Conservation (phyloP, 2,888 invertebrate species). For the Drosophila koepferae region DNA sequence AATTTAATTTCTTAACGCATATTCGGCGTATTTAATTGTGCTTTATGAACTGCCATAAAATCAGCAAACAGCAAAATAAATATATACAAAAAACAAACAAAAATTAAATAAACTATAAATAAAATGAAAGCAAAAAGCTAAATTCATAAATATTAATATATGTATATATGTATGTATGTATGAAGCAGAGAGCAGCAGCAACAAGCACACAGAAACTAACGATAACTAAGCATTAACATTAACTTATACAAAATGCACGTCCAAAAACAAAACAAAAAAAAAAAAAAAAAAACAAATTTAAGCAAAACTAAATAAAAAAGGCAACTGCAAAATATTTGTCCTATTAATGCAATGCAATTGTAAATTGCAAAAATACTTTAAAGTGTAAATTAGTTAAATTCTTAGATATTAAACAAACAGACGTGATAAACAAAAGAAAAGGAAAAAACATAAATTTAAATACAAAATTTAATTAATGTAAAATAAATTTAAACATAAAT, state of each 20-base stretch:
- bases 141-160: constrained; percentile 66
- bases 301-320: background rate
- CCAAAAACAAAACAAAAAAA: constrained; percentile 50
- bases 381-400: constrained; percentile 79
- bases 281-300: constrained; percentile 18
- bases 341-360: constrained; percentile 75
- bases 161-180: constrained; percentile 61
- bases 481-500: constrained; percentile 57
- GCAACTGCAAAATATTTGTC: constrained; percentile 61
- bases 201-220: constrained; percentile 67
- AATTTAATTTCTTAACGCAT: constrained; percentile 75
- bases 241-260: constrained; percentile 67
- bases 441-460: constrained; percentile 44
- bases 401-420: constrained; percentile 76
- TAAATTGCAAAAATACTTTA: constrained; percentile 73
- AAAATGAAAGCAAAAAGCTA: constrained; percentile 42
- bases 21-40: constrained; percentile 74
- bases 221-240: constrained; percentile 53
- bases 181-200: constrained; percentile 46
- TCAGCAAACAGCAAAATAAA: constrained; percentile 31
- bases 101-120: constrained; percentile 37
- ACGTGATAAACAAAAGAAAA: constrained; percentile 74
- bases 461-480: constrained; percentile 60
- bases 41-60: constrained; percentile 82
- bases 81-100: constrained; percentile 16